phyloP scores from a whole-genome alignment of 2,888 invertebrate genomes.

The Callyntrura sp. region DNA sequence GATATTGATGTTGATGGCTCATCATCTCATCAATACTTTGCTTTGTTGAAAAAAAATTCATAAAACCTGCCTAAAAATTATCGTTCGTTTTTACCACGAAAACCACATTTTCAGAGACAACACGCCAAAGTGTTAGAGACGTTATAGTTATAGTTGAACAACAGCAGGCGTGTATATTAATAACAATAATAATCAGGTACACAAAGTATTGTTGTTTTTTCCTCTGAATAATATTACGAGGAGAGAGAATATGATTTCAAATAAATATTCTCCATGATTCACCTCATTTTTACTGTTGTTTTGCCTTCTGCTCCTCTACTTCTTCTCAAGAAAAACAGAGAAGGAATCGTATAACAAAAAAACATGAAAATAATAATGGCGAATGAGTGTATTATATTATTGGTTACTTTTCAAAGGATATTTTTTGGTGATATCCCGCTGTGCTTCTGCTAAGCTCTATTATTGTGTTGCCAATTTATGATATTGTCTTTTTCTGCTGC shows the following conservation, averaged over 20 bases:
- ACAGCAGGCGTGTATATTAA: not conserved
- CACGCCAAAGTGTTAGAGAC: not conserved
- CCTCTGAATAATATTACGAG: not conserved
- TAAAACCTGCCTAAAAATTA: constrained; percentile 41
- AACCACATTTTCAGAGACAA: constrained; percentile 1
- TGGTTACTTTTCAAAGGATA: constrained; percentile 40
- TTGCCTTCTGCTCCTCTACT: not conserved
- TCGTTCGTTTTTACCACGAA: not conserved
- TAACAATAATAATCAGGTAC: constrained; percentile 17
- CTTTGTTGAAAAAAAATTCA: constrained; percentile 53
- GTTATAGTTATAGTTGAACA: not conserved
- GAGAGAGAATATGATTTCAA: not conserved
- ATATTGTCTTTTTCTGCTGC: constrained; percentile 57
- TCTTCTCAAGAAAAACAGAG: not conserved
- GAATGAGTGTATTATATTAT: not conserved
- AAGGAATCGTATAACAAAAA: not conserved
- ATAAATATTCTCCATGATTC: constrained; percentile 34
- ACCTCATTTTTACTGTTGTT: not conserved
- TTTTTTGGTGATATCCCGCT: constrained; percentile 71
- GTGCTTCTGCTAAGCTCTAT: constrained; percentile 77
- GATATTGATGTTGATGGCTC: constrained; percentile 51
- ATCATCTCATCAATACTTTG: constrained; percentile 54
- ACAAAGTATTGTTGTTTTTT: not conserved
- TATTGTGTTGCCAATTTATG: constrained; percentile 82
- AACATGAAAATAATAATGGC: not conserved